Percentiles rank a stretch among this genome's conserved stretches.
Conservation (phyloP, 2,888 invertebrate species). For the Drosophila hamatofila region DNA sequence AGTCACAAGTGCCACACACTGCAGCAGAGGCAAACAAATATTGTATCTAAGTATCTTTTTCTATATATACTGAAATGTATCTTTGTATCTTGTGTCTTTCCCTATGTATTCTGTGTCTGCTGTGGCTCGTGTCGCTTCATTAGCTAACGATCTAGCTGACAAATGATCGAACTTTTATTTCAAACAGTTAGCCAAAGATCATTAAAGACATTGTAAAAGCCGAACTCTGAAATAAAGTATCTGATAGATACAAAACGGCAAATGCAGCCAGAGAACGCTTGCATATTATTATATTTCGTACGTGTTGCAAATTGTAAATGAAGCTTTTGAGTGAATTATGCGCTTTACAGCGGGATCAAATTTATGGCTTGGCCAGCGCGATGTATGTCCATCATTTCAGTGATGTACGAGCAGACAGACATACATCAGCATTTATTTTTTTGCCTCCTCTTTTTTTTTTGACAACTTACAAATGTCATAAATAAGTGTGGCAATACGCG, state of each 20-base stretch:
- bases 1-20: slow-evolving; percentile 25
- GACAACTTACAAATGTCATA: slow-evolving; percentile 35
- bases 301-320: slow-evolving; percentile 53
- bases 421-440: not conserved
- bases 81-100: slow-evolving; percentile 12
- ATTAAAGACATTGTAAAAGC: slow-evolving; percentile 14
- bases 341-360: slow-evolving; percentile 17
- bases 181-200: slow-evolving; percentile 24
- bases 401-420: slow-evolving; percentile 32
- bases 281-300: slow-evolving; percentile 17
- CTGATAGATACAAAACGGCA: not conserved
- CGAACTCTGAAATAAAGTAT: slow-evolving; percentile 18
- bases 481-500: slow-evolving; percentile 34
- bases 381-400: slow-evolving; percentile 22
- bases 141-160: slow-evolving; percentile 31
- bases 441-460: not conserved
- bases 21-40: slow-evolving; percentile 32
- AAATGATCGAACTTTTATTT: slow-evolving; percentile 37
- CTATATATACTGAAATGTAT: slow-evolving; percentile 6
- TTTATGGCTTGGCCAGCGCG: slow-evolving; percentile 22
- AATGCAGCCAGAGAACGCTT: slow-evolving; percentile 1
- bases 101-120: not conserved
- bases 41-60: slow-evolving; percentile 27
- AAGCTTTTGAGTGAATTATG: slow-evolving; percentile 25
- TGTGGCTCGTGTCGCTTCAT: slow-evolving; percentile 30